Base-by-base conservation (phyloP, 1,140 invertebrate genomes). In the Belonocnema kinseyi region DNA sequence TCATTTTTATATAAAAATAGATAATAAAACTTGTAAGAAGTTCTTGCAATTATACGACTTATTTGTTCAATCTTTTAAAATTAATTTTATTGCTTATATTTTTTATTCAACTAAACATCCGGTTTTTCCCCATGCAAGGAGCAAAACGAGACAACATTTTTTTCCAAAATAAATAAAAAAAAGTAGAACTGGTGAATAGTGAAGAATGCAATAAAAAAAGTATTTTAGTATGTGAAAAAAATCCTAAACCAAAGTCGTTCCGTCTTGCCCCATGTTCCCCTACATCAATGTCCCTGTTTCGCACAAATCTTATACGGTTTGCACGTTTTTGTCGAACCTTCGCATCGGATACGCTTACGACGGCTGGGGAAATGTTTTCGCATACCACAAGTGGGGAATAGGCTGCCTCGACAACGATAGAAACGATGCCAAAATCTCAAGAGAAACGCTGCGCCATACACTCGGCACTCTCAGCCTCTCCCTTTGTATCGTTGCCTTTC, bases 351-450 rank as follows among this genome's bases (percentile, higher is more conserved):
- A 80, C 83, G 83, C 82, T 85, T 81, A 81, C 82, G 81, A 76
- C 76, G 74, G 66, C 76, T 79, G 75, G 75, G 82, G 74, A 81
- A 81, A 83, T 85, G 81, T 85, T 86, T 86, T 83, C 79, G 80
- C 81, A 82, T 86, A 85, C 81, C 81, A 51, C 82, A 83, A 82
- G 76, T 61, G 58, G 26, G 58, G 21, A 61, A 61, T 61, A 61
- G 58, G 81, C 84, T 70, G 85, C 58, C 82, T 33, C 58, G 80
- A 76, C 70, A 74, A 77, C 78, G 81, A 73, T 85, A 79, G 83
- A 85, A 86, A 85, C 84, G 77, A 82, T 87, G 86, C 86, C 86
- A 88, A 88, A 88, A 87, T 88, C 85, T 87, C 85, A 86, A 87
- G 86, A 88, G 85, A 81, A 84, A 86, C 83, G 80, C 82, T 75